phyloP scores from a whole-genome alignment of 2,797 vertebrate genomes.

The Epinephelus awoara region DNA sequence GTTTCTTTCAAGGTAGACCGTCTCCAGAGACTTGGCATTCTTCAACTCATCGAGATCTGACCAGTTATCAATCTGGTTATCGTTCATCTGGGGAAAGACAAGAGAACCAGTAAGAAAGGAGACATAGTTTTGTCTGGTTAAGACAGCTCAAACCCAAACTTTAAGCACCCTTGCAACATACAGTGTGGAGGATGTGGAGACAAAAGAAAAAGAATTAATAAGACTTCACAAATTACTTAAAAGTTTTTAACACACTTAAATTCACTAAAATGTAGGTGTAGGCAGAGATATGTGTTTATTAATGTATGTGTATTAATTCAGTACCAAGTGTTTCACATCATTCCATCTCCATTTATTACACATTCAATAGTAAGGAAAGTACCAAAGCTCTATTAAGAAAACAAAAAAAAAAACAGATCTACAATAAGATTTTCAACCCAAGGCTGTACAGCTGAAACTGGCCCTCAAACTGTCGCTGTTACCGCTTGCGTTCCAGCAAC shows the following conservation, averaged over 20 bases:
- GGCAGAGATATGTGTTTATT: no score
- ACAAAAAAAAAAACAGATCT: not conserved
- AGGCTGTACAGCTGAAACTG: not conserved
- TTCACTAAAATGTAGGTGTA: no score
- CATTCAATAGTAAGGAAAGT: no score
- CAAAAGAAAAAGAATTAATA: not conserved
- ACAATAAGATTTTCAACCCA: not conserved
- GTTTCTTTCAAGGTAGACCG: conserved; percentile 96
- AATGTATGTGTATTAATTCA: no score
- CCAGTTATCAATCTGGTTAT: conserved; percentile 98
- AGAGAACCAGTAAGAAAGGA: not conserved
- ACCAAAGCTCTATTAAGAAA: no score
- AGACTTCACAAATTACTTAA: not conserved
- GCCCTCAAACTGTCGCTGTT: no score
- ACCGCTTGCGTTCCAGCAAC: no score
- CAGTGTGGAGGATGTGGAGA: not conserved
- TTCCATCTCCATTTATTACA: no score
- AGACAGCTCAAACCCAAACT: not conserved
- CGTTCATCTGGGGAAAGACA: conserved; percentile 92
- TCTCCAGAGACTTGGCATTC: conserved; percentile 93
- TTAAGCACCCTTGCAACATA: not conserved
- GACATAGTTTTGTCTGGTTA: not conserved
- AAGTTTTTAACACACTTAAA: no score
- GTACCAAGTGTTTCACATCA: no score
- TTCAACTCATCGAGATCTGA: conserved; percentile 97